Evolutionary conservation across 1,140 invertebrate genomes (phyloP), one percentile per base, ranked within the genome.

Genomic region (Pollicipes pollicipes): DNA sequence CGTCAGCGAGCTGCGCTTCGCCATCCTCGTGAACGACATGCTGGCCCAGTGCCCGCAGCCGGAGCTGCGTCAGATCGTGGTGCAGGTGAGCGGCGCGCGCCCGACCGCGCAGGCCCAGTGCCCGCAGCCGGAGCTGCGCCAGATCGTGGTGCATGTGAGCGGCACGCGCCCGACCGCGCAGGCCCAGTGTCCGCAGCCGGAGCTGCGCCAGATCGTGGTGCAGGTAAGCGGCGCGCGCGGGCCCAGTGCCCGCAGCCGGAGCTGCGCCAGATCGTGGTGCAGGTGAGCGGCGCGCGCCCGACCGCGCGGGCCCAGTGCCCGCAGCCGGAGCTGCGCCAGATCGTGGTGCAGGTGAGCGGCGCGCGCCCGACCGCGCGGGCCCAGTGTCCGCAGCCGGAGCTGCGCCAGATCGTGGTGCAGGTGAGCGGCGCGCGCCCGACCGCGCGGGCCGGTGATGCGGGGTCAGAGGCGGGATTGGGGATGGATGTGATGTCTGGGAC

Each of bases 1-100:
- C 10, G 86, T 92, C 76, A 94, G 94, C 66, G 97, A 99, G 80
- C 82, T 99, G 58, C 95, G 91, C 72, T 99, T 99, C 83, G 90
- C 95, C n/a, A 83, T 98, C 70, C 81, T 95, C 32, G 93, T 99
- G 1, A 96, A 99, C 83, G 87, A 89, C 75, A 91, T 95, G 79
- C 83, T 99, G 68, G 92, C 94, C 79, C 87, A 88, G 74, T 91
- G 97, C 73, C 83, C 85, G 69, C 81, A 88, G 66, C 92, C 96
- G 2, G 90, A 95, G 77, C 92, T 96, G 78, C 84, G 95, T 68
- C 96, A 98, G 82, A 86, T 98, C 70, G 86, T 95, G 71, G 94
- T 99, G 30, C 96, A 92, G 82, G 84, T 86, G 76, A 10, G 45
- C n/a, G n/a, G n/a, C n/a, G n/a, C n/a, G n/a, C n/a, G n/a, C n/a